Base-by-base conservation (phyloP, 2,797 vertebrate genomes). In the Oreochromis grahami region DNA sequence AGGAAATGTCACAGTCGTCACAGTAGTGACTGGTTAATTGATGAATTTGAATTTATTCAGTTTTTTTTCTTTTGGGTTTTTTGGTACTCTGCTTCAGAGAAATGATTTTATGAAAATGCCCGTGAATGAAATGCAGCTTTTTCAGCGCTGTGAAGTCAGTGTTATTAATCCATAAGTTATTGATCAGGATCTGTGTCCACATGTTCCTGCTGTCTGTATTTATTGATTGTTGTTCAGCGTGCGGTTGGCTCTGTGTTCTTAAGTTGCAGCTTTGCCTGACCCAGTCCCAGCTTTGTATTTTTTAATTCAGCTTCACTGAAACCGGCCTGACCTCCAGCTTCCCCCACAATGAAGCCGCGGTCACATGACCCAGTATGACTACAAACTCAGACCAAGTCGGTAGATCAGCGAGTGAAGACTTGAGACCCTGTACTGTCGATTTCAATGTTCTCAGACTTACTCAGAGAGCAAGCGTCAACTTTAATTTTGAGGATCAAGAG, bases 1-100 rank as follows among this genome's bases (percentile, higher is more conserved):
- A 87, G 84, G 84, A 15, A 14, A 86, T 81, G 78, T 87, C 81
- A 2, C 29, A 32, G 29, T 58, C 29, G 65, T 85, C 87, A 85
- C 43, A 15, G 77, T 32, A 2, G 55, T 84, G 78, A 86, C 68
- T 80, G 45, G 3, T 77, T 19, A 34, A 38, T 36, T 32, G 48
- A 86, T 87, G 5, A 26, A 82, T 55, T 26, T 80, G 82, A 76
- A 58, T 43, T 79, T 32, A 19, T 79, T 58, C 15, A 5, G 74
- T 32, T 29, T 43, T 34, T 34, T 70, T 45, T 11, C 15, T 45
- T 72, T 72, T 15, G 38, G 5, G 17, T 7, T 29, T 76, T 87
- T 82, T 88, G 58, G 32, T 80, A 41, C 76, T 10, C 13, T 86
- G 65, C 72, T 80, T 34, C 29, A 82, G 43, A 52, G 29, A 80